These are phyloP conservation scores for Felis catus DNA, from an alignment of 2,113 vertebrate species.

Conservation along the genomic window DNA sequence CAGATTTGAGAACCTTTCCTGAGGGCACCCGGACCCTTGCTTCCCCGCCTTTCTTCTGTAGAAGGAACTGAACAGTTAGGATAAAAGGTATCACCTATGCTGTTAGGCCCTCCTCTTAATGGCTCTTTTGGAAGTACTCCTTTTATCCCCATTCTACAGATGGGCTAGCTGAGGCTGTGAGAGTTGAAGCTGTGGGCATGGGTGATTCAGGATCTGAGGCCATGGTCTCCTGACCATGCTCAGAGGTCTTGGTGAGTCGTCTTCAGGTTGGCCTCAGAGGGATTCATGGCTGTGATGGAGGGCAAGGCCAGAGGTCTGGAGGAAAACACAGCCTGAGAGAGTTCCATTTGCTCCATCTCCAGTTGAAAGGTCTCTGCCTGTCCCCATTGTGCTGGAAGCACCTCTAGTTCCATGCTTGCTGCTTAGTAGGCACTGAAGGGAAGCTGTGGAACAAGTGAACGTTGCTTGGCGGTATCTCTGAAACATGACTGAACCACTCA, in stretches of 20 bases:
- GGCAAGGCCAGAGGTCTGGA: neutral
- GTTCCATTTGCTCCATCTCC: neutral
- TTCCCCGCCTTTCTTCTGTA: neutral
- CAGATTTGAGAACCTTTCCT: neutral
- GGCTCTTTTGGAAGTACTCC: neutral
- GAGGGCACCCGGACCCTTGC: neutral
- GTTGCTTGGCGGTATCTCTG: neutral
- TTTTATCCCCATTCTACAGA: neutral
- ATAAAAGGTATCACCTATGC: neutral
- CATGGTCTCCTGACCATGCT: neutral
- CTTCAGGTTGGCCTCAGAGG: neutral
- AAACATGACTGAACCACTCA: neutral
- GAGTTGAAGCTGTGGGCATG: neutral
- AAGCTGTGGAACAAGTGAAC: neutral
- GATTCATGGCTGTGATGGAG: neutral
- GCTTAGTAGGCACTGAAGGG: neutral
- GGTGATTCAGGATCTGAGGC: neutral
- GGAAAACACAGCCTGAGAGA: neutral
- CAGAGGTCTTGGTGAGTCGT: neutral
- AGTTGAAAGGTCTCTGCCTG: neutral
- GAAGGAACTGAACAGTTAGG: neutral
- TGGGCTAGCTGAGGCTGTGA: neutral
- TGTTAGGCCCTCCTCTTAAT: no score
- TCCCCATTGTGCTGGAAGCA: fast-evolving
- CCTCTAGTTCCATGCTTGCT: neutral